A percentile compares a stretch with the other conserved stretches of the same genome.
These are phyloP conservation scores for Cercopithecus diana DNA, from an alignment of 2,797 vertebrate genomes.

Conservation along the genomic window DNA sequence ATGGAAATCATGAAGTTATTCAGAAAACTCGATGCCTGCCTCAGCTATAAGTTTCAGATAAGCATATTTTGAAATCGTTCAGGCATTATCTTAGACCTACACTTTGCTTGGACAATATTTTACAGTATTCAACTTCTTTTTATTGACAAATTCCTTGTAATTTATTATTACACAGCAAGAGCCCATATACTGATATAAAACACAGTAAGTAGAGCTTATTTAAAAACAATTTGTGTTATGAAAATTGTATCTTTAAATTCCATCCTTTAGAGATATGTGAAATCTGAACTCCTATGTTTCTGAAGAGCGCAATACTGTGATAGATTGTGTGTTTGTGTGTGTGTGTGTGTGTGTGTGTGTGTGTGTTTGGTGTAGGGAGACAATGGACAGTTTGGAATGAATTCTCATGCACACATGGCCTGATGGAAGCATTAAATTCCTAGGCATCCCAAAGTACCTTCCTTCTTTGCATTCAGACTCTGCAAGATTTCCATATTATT, in stretches of 20 bases:
- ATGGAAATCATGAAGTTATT: not conserved
- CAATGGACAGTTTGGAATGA: not conserved
- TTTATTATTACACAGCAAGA: slow-evolving; percentile 58
- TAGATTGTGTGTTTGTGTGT: not conserved
- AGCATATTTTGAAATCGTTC: not conserved
- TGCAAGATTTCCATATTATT: not conserved
- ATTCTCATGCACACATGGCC: not conserved
- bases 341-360: not conserved
- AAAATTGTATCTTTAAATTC: slow-evolving; percentile 67
- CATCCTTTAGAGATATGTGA: slow-evolving; percentile 58
- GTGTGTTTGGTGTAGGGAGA: not conserved
- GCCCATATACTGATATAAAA: slow-evolving; percentile 45
- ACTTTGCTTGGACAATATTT: slow-evolving; percentile 33
- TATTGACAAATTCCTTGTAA: slow-evolving; percentile 43
- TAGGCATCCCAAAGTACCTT: not conserved
- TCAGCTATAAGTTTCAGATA: not conserved
- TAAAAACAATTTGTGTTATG: slow-evolving; percentile 63
- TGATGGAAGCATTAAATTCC: not conserved
- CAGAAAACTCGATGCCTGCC: not conserved
- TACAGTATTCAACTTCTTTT: slow-evolving; percentile 40
- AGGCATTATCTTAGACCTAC: not conserved
- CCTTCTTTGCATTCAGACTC: not conserved
- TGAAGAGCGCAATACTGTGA: not conserved
- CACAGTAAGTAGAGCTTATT: slow-evolving; percentile 51
- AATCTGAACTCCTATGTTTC: slow-evolving; percentile 44